Evolutionary conservation across 1,140 invertebrate genomes (phyloP), one percentile per base, ranked within the genome.

Genomic region (Helicoverpa armigera): DNA sequence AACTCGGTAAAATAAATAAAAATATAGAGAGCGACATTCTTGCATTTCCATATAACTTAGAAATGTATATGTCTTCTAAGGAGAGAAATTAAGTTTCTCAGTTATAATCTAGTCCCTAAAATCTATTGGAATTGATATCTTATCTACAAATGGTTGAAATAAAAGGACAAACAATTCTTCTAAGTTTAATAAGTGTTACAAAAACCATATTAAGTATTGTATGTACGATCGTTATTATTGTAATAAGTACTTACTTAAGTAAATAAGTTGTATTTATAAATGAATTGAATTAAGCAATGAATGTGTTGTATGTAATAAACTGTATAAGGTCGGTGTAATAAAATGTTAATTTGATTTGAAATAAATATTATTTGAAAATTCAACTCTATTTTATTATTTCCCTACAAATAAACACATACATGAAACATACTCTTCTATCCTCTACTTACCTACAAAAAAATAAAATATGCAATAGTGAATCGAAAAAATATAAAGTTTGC

Each of bases 301-400:
- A 83, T 85, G 85, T 86, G 83, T 86, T 85, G 80, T 81, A 83
- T 73, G 69, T 81, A 74, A 79, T 86, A 79, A 82, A 82, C 72
- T 79, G 79, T 85, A 61, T 85, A 83, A 82, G 81, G 77, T 86
- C 78, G 74, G 78, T 86, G 85, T 86, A 82, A 80, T 77, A 67
- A 84, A 84, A 79, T 85, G 83, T 85, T 86, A 86, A 72, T 83
- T 85, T 86, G 73, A 78, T 86, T 86, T 83, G 78, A 86, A 86
- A 85, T 85, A 85, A 85, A 86, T 84, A 86, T 82, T 83, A 86
- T 81, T 83, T 83, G 79, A 83, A 84, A 67, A 79, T 79, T 56
- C 65, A 72, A 50, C 5, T 43, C 10, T 58, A 9, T 56, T 56
- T 75, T 69, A 54, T 31, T 63, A 35, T 31, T 35, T n/a, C 13